Evolutionary conservation across 2,113 vertebrate genomes (phyloP).

Genomic region (Phalacrocorax aristotelis): DNA sequence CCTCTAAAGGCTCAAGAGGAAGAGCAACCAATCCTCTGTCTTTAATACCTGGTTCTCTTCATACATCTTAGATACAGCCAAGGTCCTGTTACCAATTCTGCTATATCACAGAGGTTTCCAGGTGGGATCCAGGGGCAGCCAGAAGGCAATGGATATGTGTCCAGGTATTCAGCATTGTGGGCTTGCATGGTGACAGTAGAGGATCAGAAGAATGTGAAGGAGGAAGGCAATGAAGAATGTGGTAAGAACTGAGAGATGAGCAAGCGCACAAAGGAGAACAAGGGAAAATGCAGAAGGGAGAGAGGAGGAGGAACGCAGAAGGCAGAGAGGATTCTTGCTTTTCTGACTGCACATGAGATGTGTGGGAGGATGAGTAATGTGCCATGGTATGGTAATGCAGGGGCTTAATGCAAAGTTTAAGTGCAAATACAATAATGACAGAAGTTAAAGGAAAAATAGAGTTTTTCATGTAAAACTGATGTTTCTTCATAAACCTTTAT

Average conservation of each 20-base stretch:
- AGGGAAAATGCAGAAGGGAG: not conserved
- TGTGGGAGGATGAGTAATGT: slow-evolving; percentile 32
- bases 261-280: not conserved
- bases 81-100: not conserved
- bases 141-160: not conserved
- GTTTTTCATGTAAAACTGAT: slow-evolving; percentile 27
- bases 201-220: not conserved
- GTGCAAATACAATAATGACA: not conserved
- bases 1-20: not conserved
- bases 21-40: not conserved
- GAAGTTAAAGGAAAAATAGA: slow-evolving; percentile 1
- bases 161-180: not conserved
- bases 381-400: not conserved
- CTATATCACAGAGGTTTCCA: not conserved
- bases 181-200: not conserved
- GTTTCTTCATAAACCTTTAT: slow-evolving; percentile 39
- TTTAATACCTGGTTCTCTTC: not conserved
- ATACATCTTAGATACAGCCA: not conserved
- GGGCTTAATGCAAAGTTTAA: not conserved
- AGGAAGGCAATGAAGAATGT: not conserved
- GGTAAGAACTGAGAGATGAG: not conserved
- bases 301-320: not conserved
- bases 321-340: not conserved
- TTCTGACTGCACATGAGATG: not conserved
- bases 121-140: not conserved